Evolutionary conservation across 2,113 vertebrate species (phyloP).

Genomic region (Pseudonaja textilis): DNA sequence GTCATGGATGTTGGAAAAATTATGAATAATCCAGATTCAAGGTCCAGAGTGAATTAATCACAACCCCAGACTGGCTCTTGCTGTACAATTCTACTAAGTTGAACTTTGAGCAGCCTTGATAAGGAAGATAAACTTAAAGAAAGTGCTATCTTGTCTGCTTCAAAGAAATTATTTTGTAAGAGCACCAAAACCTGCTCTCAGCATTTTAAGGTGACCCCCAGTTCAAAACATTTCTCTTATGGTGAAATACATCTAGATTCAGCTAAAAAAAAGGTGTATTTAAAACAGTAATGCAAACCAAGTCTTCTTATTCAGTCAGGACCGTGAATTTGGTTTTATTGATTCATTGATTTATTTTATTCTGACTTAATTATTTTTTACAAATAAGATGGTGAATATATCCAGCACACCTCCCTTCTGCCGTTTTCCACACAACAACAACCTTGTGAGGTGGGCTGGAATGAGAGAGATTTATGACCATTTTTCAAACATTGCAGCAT

Average conservation of each 20-base stretch:
- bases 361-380: not conserved
- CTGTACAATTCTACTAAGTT: not conserved
- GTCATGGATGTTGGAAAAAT: not conserved
- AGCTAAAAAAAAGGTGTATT: not conserved
- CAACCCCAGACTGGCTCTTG: not conserved
- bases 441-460: not conserved
- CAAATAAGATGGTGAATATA: not conserved
- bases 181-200: not conserved
- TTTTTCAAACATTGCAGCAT: not conserved
- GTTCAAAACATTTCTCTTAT: not conserved
- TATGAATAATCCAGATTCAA: not conserved
- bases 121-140: not conserved
- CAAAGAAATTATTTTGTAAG: not conserved
- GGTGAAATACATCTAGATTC: not conserved
- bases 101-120: not conserved
- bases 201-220: not conserved
- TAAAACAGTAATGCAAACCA: not conserved
- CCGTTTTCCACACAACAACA: not conserved
- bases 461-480: not conserved
- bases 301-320: not conserved
- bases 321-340: not conserved
- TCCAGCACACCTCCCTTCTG: not conserved
- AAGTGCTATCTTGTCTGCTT: not conserved
- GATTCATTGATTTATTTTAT: not conserved
- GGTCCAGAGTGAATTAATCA: not conserved